Base-by-base conservation (phyloP, 2,888 invertebrate genomes). In the Spodoptera picta region DNA sequence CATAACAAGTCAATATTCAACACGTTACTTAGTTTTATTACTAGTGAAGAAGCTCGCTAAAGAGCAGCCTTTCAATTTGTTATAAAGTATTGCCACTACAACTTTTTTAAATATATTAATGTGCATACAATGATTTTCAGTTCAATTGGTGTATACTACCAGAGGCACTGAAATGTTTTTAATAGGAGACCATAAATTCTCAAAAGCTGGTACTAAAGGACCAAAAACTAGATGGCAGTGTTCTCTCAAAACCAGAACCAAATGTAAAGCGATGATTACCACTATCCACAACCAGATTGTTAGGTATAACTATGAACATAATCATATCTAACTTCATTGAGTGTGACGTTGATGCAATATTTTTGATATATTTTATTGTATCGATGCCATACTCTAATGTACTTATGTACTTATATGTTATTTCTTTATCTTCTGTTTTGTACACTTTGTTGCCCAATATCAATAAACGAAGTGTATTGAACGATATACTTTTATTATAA, bases 141-240 rank as follows among this genome's bases (percentile, higher is more conserved):
- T 57, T 12, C 43, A 10, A 4, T 36, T 11, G 41, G 47, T 61
- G 14, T 46, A n/a, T 12, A 65, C 65, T 7, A 1, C 2, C 4
- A 47, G 61, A 31, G 65, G 55, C 3, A 56, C 60, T 2, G 14
- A 55, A 10, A 65, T 60, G 60, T 55, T 60, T 1, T 10, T 44
- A 9, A 51, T 51, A 27, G 54, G 11, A 41, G 19, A 6, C 3
- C 23, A 48, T 36, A 65, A 45, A 41, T 65, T 57, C 12, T 27
- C 55, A 7, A 36, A 36, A 36, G 36, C 36, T 7, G 36, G 36
- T 9, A 36, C 36, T 7, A 36, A 7, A 46, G 46, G 46, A 2
- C 23, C 10, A 10, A 46, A 23, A 19, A 46, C 46, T 9, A 46
- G 46, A 46, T 46, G 46, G 46, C 46, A 46, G 23, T 46, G 46